Percentiles rank a stretch among this genome's conserved stretches.
Conservation (phyloP, 2,888 invertebrate species). For the Ellobium chinense region DNA sequence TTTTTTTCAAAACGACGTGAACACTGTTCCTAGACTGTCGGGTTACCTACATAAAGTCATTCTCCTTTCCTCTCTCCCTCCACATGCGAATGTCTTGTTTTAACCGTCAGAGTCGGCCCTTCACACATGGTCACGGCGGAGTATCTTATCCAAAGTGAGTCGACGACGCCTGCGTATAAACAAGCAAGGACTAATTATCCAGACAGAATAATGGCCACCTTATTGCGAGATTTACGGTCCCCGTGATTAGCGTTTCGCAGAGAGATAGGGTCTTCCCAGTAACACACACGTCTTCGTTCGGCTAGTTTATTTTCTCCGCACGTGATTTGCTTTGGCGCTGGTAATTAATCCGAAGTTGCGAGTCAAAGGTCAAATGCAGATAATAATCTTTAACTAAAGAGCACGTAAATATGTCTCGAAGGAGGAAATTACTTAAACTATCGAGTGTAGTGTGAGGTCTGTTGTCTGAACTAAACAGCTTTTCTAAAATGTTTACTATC, state of each 20-base stretch:
- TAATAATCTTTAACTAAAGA: slow-evolving; percentile 1
- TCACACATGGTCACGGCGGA: neutral
- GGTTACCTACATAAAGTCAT: no score
- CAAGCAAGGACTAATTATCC: slow-evolving; percentile 19
- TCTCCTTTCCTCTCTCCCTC: no score
- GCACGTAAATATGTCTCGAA: neutral
- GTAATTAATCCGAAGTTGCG: slow-evolving; percentile 28
- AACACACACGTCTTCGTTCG: slow-evolving; percentile 6
- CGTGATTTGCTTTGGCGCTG: slow-evolving; percentile 31
- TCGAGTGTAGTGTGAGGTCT: no score
- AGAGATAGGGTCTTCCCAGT: neutral
- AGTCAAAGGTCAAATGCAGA: slow-evolving; percentile 34
- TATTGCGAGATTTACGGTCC: slow-evolving; percentile 27
- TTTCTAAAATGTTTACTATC: no score
- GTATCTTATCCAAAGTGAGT: slow-evolving; percentile 9
- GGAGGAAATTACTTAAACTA: no score
- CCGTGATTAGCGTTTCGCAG: slow-evolving; percentile 10
- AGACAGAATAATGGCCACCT: slow-evolving; percentile 29
- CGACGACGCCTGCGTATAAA: slow-evolving; percentile 11
- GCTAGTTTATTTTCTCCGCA: slow-evolving; percentile 34
- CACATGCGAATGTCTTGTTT: no score
- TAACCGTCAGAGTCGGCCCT: no score
- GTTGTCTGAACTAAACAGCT: no score
- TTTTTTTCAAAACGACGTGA: no score
- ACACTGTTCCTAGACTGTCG: no score